Base-by-base conservation (phyloP, 2,888 invertebrate species). In the Andrena fulva region DNA sequence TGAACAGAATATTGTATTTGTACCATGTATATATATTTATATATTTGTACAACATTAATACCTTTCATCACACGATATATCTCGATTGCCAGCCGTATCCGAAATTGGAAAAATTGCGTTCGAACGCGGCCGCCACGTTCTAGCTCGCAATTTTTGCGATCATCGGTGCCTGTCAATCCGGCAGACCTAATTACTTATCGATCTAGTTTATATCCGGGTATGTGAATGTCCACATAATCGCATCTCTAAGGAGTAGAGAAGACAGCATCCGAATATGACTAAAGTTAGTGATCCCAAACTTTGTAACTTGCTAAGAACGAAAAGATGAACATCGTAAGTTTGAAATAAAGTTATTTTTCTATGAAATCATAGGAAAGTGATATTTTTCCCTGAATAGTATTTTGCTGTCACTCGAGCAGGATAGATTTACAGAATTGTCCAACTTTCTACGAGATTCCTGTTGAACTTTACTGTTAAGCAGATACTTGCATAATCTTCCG, bases 1-100 rank as follows among this genome's bases (percentile, higher is more conserved):
- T 92, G 90, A 91, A 91, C 90, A 90, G 88, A 91, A 87, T 90
- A 91, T 91, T 91, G 89, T 92, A 91, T 89, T 91, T 91, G 89
- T 90, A 91, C 86, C 90, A 90, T 89, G 89, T 91, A 90, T 91
- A 90, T 91, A 89, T 89, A 81, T 88, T 85, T 89, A 84, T 85
- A 87, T 88, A 86, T 89, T 85, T 90, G 82, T 90, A 84, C 88
- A 89, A 89, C 87, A 87, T 89, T 87, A 86, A 87, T 86, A 88
- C 84, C 85, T 90, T 87, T 87, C 85, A 89, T 86, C 89, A 89
- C 86, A 87, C 81, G 77, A 88, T 85, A 85, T 85, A 60, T 71
- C 42, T 86, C 70, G 85, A 85, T 85, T 87, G 84, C 50, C 87
- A 67, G 79, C 77, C 54, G 80, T 81, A 84, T 74, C 64, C 63